Percentiles rank a stretch among this genome's conserved stretches.
These are phyloP conservation scores for Pteria penguin DNA, from an alignment of 2,888 invertebrate species.

Conservation along the genomic window DNA sequence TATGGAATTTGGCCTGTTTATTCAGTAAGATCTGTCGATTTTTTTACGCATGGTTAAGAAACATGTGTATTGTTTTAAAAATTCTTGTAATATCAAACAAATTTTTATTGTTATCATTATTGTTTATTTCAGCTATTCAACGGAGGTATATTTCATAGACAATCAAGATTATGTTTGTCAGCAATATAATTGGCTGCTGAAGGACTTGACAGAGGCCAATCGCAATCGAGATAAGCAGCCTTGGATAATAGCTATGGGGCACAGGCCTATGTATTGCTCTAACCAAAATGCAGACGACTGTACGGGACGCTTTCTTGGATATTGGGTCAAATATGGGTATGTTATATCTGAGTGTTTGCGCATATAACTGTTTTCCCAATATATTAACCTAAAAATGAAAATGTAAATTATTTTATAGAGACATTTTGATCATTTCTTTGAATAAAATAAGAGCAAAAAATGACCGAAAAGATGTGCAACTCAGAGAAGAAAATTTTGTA, in stretches of 20 bases:
- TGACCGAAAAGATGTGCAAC: too few relatives aligned
- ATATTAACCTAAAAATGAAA: neutral
- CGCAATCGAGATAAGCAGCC: constrained; percentile 62
- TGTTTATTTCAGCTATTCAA: constrained; percentile 68
- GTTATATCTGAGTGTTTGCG: too few relatives aligned
- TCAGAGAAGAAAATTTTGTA: too few relatives aligned
- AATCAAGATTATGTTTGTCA: constrained; percentile 84
- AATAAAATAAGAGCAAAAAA: too few relatives aligned
- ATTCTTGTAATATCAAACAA: too few relatives aligned
- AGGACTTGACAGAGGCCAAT: constrained; percentile 71
- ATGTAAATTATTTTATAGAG: too few relatives aligned
- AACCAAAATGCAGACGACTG: constrained; percentile 75
- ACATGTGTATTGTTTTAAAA: too few relatives aligned
- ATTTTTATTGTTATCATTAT: too few relatives aligned
- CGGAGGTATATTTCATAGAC: constrained; percentile 66
- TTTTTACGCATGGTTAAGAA: too few relatives aligned
- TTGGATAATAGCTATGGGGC: constrained; percentile 78
- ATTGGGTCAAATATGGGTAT: constrained; percentile 59
- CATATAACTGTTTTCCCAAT: neutral
- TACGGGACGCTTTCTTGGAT: constrained; percentile 47
- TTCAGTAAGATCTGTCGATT: too few relatives aligned
- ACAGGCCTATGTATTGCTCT: constrained; percentile 79
- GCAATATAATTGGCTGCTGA: constrained; percentile 69
- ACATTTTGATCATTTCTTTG: too few relatives aligned
- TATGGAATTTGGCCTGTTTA: too few relatives aligned